These are phyloP conservation scores for Drosophila mojavensis DNA, from an alignment of 1,140 invertebrate genomes.

Conservation along the genomic window DNA sequence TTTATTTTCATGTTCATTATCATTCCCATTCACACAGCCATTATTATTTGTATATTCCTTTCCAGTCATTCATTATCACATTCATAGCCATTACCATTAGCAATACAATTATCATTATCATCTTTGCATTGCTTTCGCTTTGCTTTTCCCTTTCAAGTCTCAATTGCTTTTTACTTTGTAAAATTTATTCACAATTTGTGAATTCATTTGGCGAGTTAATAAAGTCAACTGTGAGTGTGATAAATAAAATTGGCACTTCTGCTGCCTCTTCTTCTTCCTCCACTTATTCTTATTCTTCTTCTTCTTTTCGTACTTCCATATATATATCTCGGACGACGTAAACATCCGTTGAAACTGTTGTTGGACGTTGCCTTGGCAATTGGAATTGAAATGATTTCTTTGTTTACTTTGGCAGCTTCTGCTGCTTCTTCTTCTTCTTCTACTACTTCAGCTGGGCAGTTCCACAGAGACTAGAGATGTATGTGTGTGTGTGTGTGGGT, in stretches of 20 bases:
- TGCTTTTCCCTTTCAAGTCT: constrained; percentile 19
- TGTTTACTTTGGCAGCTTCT: constrained; percentile 54
- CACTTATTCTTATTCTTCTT: background rate
- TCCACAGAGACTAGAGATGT: constrained; percentile 11
- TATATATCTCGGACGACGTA: constrained; percentile 23
- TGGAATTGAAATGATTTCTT: constrained; percentile 71
- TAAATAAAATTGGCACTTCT: constrained; percentile 14
- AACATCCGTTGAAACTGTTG: constrained; percentile 55
- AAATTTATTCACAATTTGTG: constrained; percentile 7
- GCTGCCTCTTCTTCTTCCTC: background rate
- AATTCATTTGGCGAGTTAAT: constrained; percentile 36
- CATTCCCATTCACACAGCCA: too few species aligned
- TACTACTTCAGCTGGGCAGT: too few species aligned
- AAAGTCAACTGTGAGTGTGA: constrained; percentile 35
- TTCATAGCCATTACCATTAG: too few species aligned
- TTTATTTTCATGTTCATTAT: too few species aligned
- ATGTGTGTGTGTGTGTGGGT: constrained; percentile 27
- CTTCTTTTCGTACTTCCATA: background rate
- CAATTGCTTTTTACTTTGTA: constrained; percentile 1
- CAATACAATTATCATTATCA: too few species aligned
- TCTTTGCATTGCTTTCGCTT: too few species aligned
- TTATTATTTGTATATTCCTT: too few species aligned
- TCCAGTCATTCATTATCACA: too few species aligned
- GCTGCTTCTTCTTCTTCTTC: background rate
- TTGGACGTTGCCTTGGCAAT: constrained; percentile 39